Conservation (phyloP, 2,797 vertebrate species). For the Telmatherina bonti region DNA sequence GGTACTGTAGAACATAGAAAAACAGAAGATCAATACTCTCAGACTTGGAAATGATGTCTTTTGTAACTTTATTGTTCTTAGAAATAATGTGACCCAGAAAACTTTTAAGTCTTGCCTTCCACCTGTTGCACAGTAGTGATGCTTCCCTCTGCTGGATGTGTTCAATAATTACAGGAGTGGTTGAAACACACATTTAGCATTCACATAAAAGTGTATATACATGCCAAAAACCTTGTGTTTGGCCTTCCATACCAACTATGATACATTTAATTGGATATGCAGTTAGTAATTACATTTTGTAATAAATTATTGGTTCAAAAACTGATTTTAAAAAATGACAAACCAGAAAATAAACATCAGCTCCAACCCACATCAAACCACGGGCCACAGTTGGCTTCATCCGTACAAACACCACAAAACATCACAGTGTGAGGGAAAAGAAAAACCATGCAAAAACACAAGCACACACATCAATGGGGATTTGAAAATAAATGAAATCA, state of each 20-base stretch:
- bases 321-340: neutral
- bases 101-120: neutral
- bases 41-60: neutral
- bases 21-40: neutral
- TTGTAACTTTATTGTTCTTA: neutral
- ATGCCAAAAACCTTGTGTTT: neutral
- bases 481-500: neutral
- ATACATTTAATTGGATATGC: neutral
- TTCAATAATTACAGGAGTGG: constrained; percentile 25
- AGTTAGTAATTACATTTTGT: neutral
- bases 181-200: neutral
- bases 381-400: neutral
- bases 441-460: constrained; percentile 8
- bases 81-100: neutral
- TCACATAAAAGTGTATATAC: too few species aligned
- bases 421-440: neutral
- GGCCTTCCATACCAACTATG: neutral
- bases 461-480: neutral
- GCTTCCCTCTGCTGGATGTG: constrained; percentile 60
- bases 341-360: neutral
- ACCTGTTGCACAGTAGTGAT: constrained; percentile 46
- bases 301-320: neutral
- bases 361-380: neutral
- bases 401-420: neutral
- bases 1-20: too few species aligned